Evolutionary conservation across 2,797 vertebrate species (phyloP).

Genomic region (Stomatorhinus walkeri): DNA sequence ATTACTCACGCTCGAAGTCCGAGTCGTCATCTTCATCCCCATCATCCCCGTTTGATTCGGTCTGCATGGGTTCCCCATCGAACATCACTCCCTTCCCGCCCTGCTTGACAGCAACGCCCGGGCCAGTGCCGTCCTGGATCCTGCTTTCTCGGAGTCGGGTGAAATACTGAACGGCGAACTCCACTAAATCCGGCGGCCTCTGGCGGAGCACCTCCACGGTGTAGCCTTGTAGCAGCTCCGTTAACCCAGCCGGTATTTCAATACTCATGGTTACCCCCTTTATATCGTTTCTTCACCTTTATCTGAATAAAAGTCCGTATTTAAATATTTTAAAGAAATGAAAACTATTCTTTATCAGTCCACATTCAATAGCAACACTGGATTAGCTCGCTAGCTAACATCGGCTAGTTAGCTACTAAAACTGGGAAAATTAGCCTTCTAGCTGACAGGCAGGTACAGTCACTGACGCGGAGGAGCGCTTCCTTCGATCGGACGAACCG

Average conservation of each 20-base stretch:
- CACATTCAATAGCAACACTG: not conserved
- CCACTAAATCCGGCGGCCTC: slow-evolving; percentile 84
- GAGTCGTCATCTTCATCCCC: slow-evolving; percentile 74
- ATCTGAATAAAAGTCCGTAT: not conserved
- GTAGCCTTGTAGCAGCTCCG: slow-evolving; percentile 93
- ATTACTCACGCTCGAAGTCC: slow-evolving; percentile 80
- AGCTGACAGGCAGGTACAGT: not conserved
- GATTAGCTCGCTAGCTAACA: slow-evolving; percentile 18
- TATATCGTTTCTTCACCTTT: slow-evolving; percentile 36
- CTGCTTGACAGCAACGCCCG: slow-evolving; percentile 45
- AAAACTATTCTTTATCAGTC: not conserved
- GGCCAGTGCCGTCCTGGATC: slow-evolving; percentile 61
- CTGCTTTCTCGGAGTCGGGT: slow-evolving; percentile 75
- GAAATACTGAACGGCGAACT: slow-evolving; percentile 92
- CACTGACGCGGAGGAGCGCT: not conserved
- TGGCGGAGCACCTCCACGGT: slow-evolving; percentile 93
- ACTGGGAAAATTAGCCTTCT: not conserved
- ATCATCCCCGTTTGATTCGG: slow-evolving; percentile 77
- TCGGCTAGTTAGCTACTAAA: slow-evolving; percentile 33
- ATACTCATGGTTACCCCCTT: slow-evolving; percentile 78
- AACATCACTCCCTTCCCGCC: slow-evolving; percentile 71
- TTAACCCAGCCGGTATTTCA: slow-evolving; percentile 89
- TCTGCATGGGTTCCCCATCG: slow-evolving; percentile 84
- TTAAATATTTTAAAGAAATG: not conserved
- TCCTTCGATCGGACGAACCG: not conserved